A percentile compares a stretch with the other conserved stretches of the same genome.
Evolutionary conservation across 2,797 vertebrate species (phyloP).

Genomic region (Sphaeramia orbicularis): DNA sequence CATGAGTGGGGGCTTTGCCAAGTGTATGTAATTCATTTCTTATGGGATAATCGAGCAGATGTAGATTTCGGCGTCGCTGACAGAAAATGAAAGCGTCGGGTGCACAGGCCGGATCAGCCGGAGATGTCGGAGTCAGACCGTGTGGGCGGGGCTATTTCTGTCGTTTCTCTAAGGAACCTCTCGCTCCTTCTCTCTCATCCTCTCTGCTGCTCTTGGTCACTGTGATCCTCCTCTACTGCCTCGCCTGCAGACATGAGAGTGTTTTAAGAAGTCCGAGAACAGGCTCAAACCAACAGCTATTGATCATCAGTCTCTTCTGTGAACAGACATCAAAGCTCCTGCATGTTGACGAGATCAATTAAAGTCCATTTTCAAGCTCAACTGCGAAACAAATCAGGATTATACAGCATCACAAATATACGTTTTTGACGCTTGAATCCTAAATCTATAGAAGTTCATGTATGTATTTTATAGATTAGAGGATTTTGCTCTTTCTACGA

Average conservation of each 20-base stretch:
- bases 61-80: constrained; percentile 56
- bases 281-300: constrained; percentile 24
- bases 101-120: constrained; percentile 79
- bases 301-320: constrained; percentile 16
- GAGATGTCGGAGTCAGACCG: constrained; percentile 80
- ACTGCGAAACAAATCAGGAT: no score
- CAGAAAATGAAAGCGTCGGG: constrained; percentile 53
- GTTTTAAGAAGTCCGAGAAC: constrained; percentile 10
- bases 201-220: constrained; percentile 28
- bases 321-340: constrained; percentile 14
- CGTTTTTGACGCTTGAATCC: no score
- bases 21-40: constrained; percentile 27
- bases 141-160: constrained; percentile 84
- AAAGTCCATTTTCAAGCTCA: neutral
- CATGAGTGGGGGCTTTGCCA: neutral
- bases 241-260: constrained; percentile 18
- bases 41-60: constrained; percentile 61
- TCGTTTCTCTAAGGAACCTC: constrained; percentile 58
- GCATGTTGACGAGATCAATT: neutral
- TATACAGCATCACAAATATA: no score
- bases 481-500: no score
- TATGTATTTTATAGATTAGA: no score
- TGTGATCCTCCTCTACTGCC: constrained; percentile 24
- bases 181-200: constrained; percentile 26
- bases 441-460: no score